Percentiles rank a stretch among this genome's conserved stretches.
These are phyloP conservation scores for Macrotis lagotis DNA, from an alignment of 2,113 vertebrate species.

Conservation along the genomic window DNA sequence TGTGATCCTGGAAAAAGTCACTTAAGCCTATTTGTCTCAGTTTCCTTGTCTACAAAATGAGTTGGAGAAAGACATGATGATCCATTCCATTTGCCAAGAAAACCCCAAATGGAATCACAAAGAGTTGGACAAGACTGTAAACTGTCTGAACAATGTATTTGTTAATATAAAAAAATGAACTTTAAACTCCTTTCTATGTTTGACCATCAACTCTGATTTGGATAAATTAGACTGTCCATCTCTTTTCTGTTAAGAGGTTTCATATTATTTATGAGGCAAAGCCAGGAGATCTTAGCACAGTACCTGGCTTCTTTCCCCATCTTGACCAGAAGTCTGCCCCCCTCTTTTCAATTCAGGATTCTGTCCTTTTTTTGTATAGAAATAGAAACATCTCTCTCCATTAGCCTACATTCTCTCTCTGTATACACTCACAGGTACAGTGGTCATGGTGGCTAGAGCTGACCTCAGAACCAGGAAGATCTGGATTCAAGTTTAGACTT, in stretches of 20 bases:
- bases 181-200: background rate
- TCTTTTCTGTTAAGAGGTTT: too few relatives aligned
- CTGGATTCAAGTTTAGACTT: too few relatives aligned
- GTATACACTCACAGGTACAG: background rate
- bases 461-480: too few relatives aligned
- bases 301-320: too few relatives aligned
- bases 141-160: background rate
- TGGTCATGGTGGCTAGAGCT: background rate
- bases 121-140: background rate
- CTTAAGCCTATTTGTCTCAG: too few relatives aligned
- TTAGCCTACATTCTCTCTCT: background rate
- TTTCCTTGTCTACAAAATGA: too few relatives aligned
- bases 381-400: background rate
- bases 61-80: background rate
- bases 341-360: background rate
- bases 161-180: background rate
- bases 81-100: background rate
- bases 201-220: background rate
- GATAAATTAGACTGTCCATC: background rate
- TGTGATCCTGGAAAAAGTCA: too few relatives aligned
- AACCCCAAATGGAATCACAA: too few relatives aligned
- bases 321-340: too few relatives aligned
- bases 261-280: too few relatives aligned
- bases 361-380: background rate
- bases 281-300: too few relatives aligned